These are phyloP conservation scores for Tragopan temminckii DNA, from an alignment of 2,797 vertebrate species.

Conservation along the genomic window DNA sequence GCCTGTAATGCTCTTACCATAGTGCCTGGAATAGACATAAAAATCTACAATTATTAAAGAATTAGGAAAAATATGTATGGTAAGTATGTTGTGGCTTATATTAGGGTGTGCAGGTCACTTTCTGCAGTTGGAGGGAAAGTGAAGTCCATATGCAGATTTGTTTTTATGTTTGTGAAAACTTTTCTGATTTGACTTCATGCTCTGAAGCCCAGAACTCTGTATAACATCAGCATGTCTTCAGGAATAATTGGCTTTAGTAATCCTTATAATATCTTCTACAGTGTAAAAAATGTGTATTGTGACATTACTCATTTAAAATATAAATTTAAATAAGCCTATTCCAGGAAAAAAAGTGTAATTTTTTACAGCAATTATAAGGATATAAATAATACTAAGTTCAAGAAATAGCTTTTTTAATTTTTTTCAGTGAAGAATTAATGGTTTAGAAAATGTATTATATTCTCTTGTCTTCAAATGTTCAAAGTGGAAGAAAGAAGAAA, in stretches of 20 bases:
- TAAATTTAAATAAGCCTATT: not conserved
- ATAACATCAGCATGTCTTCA: not conserved
- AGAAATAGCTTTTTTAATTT: not conserved
- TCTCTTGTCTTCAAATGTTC: not conserved
- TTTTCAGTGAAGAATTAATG: not conserved
- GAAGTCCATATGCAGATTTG: not conserved
- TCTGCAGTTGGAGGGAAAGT: not conserved
- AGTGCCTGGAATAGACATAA: not conserved
- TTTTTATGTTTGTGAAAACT: not conserved
- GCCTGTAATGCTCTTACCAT: not conserved
- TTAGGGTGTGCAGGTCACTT: not conserved
- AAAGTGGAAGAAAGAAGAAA: not conserved
- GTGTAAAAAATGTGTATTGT: not conserved
- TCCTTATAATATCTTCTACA: not conserved
- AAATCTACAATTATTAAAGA: not conserved
- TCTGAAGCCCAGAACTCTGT: not conserved
- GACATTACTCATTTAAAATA: not conserved
- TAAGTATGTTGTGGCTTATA: not conserved
- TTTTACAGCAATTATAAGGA: not conserved
- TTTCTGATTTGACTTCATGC: not conserved
- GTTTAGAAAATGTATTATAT: not conserved
- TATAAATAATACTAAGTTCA: not conserved
- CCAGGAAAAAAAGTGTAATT: not conserved
- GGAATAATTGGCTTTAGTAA: not conserved
- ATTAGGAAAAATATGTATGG: not conserved